Conservation (phyloP, 2,113 vertebrate species). For the Oxyura jamaicensis region DNA sequence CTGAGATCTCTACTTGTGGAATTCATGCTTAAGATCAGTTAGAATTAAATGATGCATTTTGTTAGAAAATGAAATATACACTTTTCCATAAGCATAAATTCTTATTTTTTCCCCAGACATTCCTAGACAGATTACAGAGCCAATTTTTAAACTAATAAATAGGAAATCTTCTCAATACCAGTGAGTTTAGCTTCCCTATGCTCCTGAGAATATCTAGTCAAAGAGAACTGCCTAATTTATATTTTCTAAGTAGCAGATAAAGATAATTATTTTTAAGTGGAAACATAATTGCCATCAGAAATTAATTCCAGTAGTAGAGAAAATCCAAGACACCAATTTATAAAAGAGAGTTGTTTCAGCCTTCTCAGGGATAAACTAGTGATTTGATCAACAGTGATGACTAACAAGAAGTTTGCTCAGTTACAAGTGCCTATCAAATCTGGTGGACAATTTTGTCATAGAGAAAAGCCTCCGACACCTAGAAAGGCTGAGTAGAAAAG, state of each 20-base stretch:
- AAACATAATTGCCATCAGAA: conserved; percentile 26
- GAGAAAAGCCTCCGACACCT: background rate
- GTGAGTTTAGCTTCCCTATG: background rate
- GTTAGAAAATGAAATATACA: background rate
- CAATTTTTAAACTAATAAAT: conserved; percentile 22
- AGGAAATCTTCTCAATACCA: background rate
- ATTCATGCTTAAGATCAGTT: background rate
- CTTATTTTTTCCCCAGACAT: background rate
- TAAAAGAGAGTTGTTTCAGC: background rate
- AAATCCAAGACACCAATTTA: background rate
- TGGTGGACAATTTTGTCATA: background rate
- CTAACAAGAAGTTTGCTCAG: background rate
- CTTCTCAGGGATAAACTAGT: background rate
- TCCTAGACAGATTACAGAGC: background rate
- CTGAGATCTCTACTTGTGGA: background rate
- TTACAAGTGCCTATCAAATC: background rate
- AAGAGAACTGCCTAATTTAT: conserved; percentile 20
- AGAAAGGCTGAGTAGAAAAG: background rate
- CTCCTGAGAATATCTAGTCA: conserved; percentile 25
- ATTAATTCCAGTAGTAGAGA: conserved; percentile 29
- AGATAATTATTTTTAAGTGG: conserved; percentile 29
- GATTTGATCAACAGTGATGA: background rate
- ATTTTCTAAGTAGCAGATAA: conserved; percentile 44
- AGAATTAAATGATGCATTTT: background rate
- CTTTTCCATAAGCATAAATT: background rate